phyloP scores from a whole-genome alignment of 2,113 vertebrate genomes.

The Clarias batrachus region DNA sequence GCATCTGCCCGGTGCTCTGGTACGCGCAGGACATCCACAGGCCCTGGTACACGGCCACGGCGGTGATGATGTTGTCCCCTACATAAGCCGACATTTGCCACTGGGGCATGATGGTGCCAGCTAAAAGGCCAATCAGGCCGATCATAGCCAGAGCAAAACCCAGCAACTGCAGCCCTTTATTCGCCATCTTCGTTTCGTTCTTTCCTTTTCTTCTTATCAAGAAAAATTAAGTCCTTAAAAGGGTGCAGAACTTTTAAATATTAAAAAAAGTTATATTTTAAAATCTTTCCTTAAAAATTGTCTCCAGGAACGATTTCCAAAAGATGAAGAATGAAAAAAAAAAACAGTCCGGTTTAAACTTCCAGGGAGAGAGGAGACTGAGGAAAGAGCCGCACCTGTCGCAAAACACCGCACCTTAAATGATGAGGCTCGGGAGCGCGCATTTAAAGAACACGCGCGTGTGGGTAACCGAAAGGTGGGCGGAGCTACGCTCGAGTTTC shows the following conservation, averaged over 20 bases:
- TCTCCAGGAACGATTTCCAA: not conserved
- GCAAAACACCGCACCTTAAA: slow-evolving; percentile 62
- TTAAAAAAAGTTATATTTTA: not conserved
- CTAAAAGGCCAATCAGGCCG: slow-evolving; percentile 76
- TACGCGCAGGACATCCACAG: slow-evolving; percentile 86
- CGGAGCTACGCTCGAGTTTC: slow-evolving; percentile 64
- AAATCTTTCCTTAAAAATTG: not conserved
- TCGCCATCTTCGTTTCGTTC: slow-evolving; percentile 71
- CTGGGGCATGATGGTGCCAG: slow-evolving; percentile 82
- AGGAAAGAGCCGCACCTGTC: slow-evolving; percentile 63
- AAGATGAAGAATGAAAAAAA: not conserved
- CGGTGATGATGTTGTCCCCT: slow-evolving; percentile 85
- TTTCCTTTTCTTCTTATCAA: not conserved
- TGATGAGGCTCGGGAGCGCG: slow-evolving; percentile 33
- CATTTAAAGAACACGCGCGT: slow-evolving; percentile 23
- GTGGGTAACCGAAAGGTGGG: slow-evolving; percentile 46
- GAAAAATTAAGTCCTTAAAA: not conserved
- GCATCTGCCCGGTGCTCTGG: slow-evolving; percentile 80
- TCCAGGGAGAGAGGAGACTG: not conserved
- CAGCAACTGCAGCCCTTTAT: slow-evolving; percentile 83
- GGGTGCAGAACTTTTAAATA: not conserved
- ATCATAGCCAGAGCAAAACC: slow-evolving; percentile 78
- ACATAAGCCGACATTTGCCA: slow-evolving; percentile 87
- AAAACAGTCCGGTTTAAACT: not conserved
- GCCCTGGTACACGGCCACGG: slow-evolving; percentile 82